Evolutionary conservation across 2,113 vertebrate species (phyloP).

Genomic region (Xyrauchen texanus): DNA sequence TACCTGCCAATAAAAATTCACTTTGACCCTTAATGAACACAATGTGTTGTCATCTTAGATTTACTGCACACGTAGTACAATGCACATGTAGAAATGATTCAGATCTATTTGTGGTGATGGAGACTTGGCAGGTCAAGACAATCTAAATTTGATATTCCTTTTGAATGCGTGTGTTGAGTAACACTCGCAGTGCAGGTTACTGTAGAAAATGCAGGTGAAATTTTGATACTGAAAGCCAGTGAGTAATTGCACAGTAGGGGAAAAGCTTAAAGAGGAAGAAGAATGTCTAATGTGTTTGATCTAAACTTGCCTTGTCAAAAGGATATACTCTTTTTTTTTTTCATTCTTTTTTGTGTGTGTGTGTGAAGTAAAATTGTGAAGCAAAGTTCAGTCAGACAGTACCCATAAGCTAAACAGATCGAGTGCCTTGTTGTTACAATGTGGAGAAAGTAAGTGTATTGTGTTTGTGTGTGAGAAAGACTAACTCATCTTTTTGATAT

Average conservation of each 20-base stretch:
- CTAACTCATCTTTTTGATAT: slow-evolving; percentile 62
- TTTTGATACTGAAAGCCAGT: background rate
- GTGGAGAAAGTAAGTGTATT: background rate
- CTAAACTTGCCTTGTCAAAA: background rate
- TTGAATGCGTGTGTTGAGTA: background rate
- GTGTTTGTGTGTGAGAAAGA: background rate
- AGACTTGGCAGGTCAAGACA: slow-evolving; percentile 24
- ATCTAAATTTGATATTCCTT: slow-evolving; percentile 10
- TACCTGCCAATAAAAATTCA: slow-evolving; percentile 47
- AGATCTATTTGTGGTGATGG: slow-evolving; percentile 23
- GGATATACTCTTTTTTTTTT: background rate
- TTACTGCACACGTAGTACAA: slow-evolving; percentile 9
- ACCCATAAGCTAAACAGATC: background rate
- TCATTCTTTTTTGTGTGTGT: too few species aligned
- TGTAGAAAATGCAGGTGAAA: slow-evolving; percentile 11
- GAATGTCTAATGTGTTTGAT: background rate
- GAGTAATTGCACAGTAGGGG: background rate
- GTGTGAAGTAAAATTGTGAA: background rate
- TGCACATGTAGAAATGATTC: slow-evolving; percentile 15
- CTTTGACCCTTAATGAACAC: slow-evolving; percentile 48
- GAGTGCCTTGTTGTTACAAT: background rate
- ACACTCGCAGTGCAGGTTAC: background rate
- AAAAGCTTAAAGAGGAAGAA: background rate
- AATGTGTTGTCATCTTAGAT: slow-evolving; percentile 41
- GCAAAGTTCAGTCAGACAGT: slow-evolving; percentile 14